phyloP scores from a whole-genome alignment of 2,888 invertebrate genomes.

The Drosophila peninsularis region DNA sequence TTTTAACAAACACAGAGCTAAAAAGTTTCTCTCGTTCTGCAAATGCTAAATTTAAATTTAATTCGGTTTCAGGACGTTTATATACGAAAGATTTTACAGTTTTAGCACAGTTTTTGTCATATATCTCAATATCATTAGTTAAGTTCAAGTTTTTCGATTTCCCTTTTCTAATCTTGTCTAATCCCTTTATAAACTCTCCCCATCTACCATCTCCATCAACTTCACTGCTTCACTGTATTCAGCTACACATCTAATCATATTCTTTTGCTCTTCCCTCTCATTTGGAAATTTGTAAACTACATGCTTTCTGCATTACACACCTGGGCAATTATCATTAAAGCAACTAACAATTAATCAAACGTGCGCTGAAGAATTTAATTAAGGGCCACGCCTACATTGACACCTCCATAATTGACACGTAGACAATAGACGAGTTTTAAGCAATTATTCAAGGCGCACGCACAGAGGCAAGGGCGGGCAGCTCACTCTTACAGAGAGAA shows the following conservation, averaged over 20 bases:
- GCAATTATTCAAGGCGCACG: conserved; percentile 32
- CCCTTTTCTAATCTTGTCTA: not conserved
- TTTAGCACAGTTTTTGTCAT: not conserved
- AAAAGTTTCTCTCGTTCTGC: conserved; percentile 4
- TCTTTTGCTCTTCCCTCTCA: not conserved
- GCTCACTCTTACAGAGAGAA: not conserved
- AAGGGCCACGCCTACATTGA: conserved; percentile 53
- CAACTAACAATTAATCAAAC: conserved; percentile 59
- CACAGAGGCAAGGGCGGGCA: not conserved
- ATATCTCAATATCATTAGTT: too few relatives aligned
- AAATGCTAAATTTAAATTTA: not conserved
- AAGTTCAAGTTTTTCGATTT: too few relatives aligned
- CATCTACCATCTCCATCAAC: not conserved
- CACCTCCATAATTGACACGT: conserved; percentile 50
- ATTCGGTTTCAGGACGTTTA: not conserved
- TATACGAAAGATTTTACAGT: not conserved
- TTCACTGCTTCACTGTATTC: too few relatives aligned
- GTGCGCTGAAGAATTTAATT: conserved; percentile 48
- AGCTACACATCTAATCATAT: not conserved
- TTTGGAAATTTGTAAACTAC: not conserved
- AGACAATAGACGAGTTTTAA: conserved; percentile 31
- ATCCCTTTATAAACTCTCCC: not conserved
- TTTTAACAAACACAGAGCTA: conserved; percentile 6
- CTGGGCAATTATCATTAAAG: conserved; percentile 7
- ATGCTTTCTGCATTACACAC: conserved; percentile 6